Evolutionary conservation across 2,888 invertebrate genomes (phyloP).

Genomic region (Oxycera nigricornis): DNA sequence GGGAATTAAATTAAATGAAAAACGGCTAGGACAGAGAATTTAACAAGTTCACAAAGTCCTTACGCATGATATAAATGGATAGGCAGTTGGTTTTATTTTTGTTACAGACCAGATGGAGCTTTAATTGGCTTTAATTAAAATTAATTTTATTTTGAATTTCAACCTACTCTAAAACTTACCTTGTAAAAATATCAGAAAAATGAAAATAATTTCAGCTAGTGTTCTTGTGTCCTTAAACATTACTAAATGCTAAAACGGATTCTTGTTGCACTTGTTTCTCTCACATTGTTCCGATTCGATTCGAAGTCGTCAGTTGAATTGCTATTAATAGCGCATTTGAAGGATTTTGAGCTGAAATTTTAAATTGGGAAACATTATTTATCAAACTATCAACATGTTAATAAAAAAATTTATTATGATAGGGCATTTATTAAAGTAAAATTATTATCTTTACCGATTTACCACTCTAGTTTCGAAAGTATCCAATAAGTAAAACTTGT

Average conservation of each 20-base stretch:
- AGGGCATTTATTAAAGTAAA: too few species aligned
- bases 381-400: too few species aligned
- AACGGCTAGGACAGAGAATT: not conserved
- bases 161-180: constrained; percentile 42
- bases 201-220: constrained; percentile 45
- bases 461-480: too few species aligned
- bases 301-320: constrained; percentile 39
- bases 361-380: too few species aligned
- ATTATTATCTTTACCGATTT: too few species aligned
- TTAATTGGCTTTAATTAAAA: too few species aligned
- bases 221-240: constrained; percentile 45
- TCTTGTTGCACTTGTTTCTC: constrained; percentile 40
- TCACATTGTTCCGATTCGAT: constrained; percentile 43
- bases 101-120: too few species aligned
- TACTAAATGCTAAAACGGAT: constrained; percentile 41
- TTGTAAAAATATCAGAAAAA: constrained; percentile 45
- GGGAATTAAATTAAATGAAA: not conserved
- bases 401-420: too few species aligned
- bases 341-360: constrained; percentile 23
- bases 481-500: too few species aligned
- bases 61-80: not conserved
- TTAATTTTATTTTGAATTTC: not conserved
- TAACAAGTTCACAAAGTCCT: not conserved
- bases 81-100: too few species aligned
- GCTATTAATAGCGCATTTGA: not conserved